Evolutionary conservation across 2,888 invertebrate species (phyloP).

Genomic region (Napeogenes inachia): DNA sequence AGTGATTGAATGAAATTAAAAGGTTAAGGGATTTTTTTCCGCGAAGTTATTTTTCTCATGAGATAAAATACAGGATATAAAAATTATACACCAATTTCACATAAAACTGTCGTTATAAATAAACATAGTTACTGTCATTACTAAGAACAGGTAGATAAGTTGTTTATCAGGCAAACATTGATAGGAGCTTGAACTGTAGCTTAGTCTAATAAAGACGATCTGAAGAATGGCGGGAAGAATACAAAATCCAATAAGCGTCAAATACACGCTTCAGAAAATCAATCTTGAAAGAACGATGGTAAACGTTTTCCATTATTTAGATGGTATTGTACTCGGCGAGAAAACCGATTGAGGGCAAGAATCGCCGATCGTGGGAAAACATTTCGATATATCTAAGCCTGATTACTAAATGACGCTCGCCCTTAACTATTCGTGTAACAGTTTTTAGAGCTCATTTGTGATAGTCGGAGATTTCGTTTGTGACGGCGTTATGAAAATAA

Average conservation of each 20-base stretch:
- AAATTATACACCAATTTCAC: background rate
- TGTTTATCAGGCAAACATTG: slow-evolving; percentile 19
- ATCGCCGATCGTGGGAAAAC: slow-evolving; percentile 54
- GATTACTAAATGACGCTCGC: slow-evolving; percentile 44
- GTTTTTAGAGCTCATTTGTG: background rate
- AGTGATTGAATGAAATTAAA: too few species aligned
- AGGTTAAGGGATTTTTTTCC: too few species aligned
- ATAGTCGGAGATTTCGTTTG: background rate
- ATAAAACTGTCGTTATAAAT: slow-evolving; percentile 32
- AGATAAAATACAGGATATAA: too few species aligned
- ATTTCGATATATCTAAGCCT: slow-evolving; percentile 52
- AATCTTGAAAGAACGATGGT: slow-evolving; percentile 58
- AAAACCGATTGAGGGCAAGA: slow-evolving; percentile 28
- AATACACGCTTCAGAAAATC: slow-evolving; percentile 61
- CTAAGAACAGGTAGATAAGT: slow-evolving; percentile 8
- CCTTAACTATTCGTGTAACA: slow-evolving; percentile 15
- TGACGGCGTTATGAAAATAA: background rate
- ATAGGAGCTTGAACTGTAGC: slow-evolving; percentile 26
- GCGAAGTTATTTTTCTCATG: too few species aligned
- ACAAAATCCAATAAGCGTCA: slow-evolving; percentile 57
- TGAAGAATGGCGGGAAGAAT: slow-evolving; percentile 42
- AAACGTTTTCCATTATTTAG: slow-evolving; percentile 68
- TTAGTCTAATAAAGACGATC: slow-evolving; percentile 29
- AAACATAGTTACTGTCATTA: slow-evolving; percentile 12
- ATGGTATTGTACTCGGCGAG: slow-evolving; percentile 36